phyloP scores from a whole-genome alignment of 30 jellyfish, hydroid and myxozoan genomes.

The Aurelia sp. region DNA sequence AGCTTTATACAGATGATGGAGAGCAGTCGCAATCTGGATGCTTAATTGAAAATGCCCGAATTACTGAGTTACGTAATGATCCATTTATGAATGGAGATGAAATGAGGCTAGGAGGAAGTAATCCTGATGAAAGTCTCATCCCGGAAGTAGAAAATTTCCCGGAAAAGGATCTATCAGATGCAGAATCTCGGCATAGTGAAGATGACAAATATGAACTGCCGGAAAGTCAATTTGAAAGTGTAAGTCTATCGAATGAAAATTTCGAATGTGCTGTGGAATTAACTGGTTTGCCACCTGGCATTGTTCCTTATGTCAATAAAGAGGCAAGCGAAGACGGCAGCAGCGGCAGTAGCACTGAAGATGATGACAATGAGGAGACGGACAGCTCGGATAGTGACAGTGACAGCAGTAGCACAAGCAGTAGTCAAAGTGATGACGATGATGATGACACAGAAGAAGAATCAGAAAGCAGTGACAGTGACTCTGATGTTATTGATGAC shows the following conservation, averaged over 20 bases:
- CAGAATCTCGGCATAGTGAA: conserved; percentile 11
- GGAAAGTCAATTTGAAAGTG: conserved; percentile 42
- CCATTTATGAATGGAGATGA: conserved; percentile 51
- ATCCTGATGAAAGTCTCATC: conserved; percentile 28
- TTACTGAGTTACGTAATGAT: conserved; percentile 35
- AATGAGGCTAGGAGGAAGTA: conserved; percentile 1
- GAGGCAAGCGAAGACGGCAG: conserved; percentile 55
- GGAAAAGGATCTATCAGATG: conserved; percentile 24
- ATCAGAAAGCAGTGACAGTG: conserved; percentile 60
- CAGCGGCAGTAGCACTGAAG: conserved; percentile 43
- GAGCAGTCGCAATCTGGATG: background rate
- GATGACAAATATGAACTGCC: conserved; percentile 34
- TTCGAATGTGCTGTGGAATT: conserved; percentile 36
- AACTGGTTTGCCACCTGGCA: conserved; percentile 8
- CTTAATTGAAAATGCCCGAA: conserved; percentile 21
- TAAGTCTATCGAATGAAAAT: conserved; percentile 18
- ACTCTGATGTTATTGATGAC: conserved; percentile 38
- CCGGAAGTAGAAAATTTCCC: conserved; percentile 46
- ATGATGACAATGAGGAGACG: conserved; percentile 35
- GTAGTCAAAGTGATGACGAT: conserved; percentile 41
- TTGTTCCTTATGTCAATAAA: conserved; percentile 10
- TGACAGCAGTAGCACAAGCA: conserved; percentile 58
- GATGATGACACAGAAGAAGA: conserved; percentile 43
- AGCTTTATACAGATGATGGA: background rate
- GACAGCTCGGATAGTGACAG: conserved; percentile 50